These are phyloP conservation scores for Phylloscopus trochiloides DNA, from an alignment of 2,113 vertebrate genomes.

Conservation along the genomic window DNA sequence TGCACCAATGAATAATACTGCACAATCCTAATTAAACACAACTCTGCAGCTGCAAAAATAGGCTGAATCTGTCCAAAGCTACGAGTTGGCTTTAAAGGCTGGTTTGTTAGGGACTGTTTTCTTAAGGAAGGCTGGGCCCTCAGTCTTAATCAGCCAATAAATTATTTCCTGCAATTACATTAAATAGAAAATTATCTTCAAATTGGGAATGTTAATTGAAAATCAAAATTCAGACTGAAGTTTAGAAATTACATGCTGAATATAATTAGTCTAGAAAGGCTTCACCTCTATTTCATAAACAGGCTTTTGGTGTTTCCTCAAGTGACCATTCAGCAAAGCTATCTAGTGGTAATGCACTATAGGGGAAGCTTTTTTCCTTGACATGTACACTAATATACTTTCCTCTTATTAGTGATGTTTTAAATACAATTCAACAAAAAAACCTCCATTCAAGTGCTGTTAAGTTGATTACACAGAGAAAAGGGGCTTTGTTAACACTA, in stretches of 20 bases:
- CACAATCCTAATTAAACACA: constrained; percentile 82
- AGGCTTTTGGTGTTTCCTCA: constrained; percentile 75
- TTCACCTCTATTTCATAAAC: constrained; percentile 80
- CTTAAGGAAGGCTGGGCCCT: constrained; percentile 84
- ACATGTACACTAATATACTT: not conserved
- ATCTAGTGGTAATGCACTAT: constrained; percentile 69
- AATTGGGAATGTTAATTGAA: constrained; percentile 93
- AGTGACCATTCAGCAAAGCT: constrained; percentile 74
- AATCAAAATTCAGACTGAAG: constrained; percentile 92
- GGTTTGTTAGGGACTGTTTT: constrained; percentile 80
- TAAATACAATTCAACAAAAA: not conserved
- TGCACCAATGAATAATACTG: constrained; percentile 80
- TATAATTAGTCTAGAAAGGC: constrained; percentile 78
- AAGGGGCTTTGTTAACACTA: not conserved
- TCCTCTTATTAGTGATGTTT: not conserved
- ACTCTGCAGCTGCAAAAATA: constrained; percentile 91
- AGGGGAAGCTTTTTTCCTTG: constrained; percentile 42
- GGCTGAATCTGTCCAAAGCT: constrained; percentile 79
- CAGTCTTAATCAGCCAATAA: constrained; percentile 94
- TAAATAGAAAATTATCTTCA: constrained; percentile 90
- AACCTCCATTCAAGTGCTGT: not conserved
- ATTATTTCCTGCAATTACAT: constrained; percentile 96
- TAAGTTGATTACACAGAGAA: not conserved
- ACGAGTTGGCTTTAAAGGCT: constrained; percentile 73
- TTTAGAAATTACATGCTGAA: constrained; percentile 82